Evolutionary conservation across 2,888 invertebrate species (phyloP).

Genomic region (Taenaris catops): DNA sequence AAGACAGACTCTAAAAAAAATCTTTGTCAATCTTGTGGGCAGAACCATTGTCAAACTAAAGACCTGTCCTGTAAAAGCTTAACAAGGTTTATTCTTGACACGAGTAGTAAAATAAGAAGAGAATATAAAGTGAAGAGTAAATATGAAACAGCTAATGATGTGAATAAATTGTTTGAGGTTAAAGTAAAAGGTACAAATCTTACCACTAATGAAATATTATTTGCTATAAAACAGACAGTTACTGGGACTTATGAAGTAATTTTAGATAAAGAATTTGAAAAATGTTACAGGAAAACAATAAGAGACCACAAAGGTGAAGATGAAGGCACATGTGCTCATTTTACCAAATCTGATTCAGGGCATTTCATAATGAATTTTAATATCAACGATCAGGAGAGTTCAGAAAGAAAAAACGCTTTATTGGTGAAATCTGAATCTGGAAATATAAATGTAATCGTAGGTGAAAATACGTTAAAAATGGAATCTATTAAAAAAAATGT

Average conservation of each 20-base stretch:
- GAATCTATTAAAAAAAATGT: conserved; percentile 6
- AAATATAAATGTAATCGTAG: conserved; percentile 39
- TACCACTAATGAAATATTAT: conserved; percentile 31
- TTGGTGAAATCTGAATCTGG: conserved; percentile 39
- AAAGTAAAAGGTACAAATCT: conserved; percentile 29
- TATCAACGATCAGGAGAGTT: conserved; percentile 19
- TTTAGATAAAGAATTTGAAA: conserved; percentile 58
- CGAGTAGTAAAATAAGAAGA: conserved; percentile 1
- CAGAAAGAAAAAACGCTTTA: conserved; percentile 28
- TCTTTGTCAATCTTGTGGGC: not conserved
- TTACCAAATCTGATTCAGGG: conserved; percentile 39
- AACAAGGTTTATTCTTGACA: conserved; percentile 8
- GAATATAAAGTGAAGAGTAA: conserved; percentile 3
- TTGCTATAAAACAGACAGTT: conserved; percentile 38
- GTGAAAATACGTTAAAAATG: conserved; percentile 15
- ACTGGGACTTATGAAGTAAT: conserved; percentile 45
- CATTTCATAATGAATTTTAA: conserved; percentile 38
- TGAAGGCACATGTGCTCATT: conserved; percentile 31
- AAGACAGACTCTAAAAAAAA: no score
- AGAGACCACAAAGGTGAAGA: conserved; percentile 29
- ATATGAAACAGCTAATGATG: not conserved
- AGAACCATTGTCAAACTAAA: conserved; percentile 3
- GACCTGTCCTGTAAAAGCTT: not conserved
- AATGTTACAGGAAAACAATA: conserved; percentile 32
- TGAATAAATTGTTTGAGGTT: conserved; percentile 28